Percentiles rank a stretch among this genome's conserved stretches.
phyloP scores from a whole-genome alignment of 2,888 invertebrate genomes.

The Cetonia aurata region DNA sequence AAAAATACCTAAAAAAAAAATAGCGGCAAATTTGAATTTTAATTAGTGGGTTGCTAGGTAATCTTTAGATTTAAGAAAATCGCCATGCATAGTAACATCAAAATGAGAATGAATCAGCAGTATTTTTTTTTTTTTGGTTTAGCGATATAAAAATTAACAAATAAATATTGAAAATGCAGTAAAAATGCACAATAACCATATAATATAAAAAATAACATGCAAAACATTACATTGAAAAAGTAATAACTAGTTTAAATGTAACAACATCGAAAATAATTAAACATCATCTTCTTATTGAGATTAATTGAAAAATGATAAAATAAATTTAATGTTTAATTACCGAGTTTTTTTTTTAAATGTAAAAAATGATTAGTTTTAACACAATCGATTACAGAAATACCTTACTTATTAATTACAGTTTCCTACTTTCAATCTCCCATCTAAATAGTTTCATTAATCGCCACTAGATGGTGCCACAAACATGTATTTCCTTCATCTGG shows the following conservation, averaged over 20 bases:
- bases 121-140: not conserved
- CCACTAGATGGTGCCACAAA: not conserved
- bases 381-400: not conserved
- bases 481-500: not conserved
- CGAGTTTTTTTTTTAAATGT: too few relatives aligned
- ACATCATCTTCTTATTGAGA: too few relatives aligned
- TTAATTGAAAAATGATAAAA: too few relatives aligned
- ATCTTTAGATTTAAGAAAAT: too few relatives aligned
- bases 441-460: not conserved
- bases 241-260: slow-evolving; percentile 19
- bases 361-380: slow-evolving; percentile 16
- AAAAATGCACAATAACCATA: slow-evolving; percentile 45
- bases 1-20: too few relatives aligned
- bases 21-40: too few relatives aligned
- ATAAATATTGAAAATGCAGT: slow-evolving; percentile 43
- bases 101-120: not conserved
- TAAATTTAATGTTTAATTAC: slow-evolving; percentile 13
- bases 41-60: too few relatives aligned
- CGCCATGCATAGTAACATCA: too few relatives aligned
- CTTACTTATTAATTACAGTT: too few relatives aligned
- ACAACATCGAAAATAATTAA: not conserved
- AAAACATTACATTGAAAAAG: not conserved
- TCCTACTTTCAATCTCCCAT: not conserved
- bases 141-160: not conserved
- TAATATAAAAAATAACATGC: slow-evolving; percentile 20